These are phyloP conservation scores for Sternarchorhynchus goeldii DNA, from an alignment of 2,797 vertebrate species.

Conservation along the genomic window DNA sequence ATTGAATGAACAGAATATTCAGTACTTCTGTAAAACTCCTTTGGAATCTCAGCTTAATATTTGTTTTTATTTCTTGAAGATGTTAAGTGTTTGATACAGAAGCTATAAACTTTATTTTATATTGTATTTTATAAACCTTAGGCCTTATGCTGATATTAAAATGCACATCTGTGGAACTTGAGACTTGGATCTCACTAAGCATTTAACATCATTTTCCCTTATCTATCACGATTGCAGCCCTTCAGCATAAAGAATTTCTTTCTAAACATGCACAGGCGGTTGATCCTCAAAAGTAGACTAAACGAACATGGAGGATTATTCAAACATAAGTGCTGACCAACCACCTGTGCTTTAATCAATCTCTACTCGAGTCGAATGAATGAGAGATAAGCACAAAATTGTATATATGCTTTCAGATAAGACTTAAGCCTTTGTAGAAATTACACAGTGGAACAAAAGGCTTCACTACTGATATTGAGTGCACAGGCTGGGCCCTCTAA, in stretches of 20 bases:
- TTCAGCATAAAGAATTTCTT: constrained; percentile 50
- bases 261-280: constrained; percentile 30
- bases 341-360: constrained; percentile 51
- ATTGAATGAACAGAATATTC: neutral
- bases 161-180: neutral
- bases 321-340: constrained; percentile 52
- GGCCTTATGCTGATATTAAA: constrained; percentile 15
- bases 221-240: constrained; percentile 35
- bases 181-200: neutral
- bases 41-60: neutral
- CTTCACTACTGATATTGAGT: constrained; percentile 36
- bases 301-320: constrained; percentile 50
- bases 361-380: constrained; percentile 47
- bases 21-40: neutral
- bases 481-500: constrained; percentile 26
- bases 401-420: constrained; percentile 45
- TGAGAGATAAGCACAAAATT: constrained; percentile 49
- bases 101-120: neutral
- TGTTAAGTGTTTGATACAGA: neutral
- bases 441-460: constrained; percentile 38
- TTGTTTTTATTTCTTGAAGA: neutral
- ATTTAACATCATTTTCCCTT: constrained; percentile 34
- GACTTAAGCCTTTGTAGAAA: constrained; percentile 46
- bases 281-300: constrained; percentile 50
- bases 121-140: constrained; percentile 7